phyloP scores from a whole-genome alignment of 1,140 invertebrate genomes.

The Pomacea maculata region DNA sequence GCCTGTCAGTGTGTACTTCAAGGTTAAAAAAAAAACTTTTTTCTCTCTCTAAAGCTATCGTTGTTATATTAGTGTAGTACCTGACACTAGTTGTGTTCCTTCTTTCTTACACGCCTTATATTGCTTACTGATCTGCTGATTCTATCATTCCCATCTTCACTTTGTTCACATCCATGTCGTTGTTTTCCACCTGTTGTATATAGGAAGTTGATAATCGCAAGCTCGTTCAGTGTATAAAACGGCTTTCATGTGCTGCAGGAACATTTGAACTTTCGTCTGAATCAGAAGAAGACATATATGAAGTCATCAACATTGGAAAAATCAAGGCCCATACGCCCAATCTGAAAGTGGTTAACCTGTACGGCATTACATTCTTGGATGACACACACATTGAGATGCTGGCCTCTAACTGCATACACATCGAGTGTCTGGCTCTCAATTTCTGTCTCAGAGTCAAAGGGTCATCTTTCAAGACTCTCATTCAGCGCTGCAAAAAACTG shows the following conservation, averaged over 20 bases:
- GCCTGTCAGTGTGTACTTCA: no score
- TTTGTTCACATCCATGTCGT: no score
- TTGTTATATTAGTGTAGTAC: no score
- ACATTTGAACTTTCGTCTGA: conserved; percentile 97
- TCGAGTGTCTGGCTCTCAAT: conserved; percentile 97
- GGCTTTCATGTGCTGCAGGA: conserved; percentile 70
- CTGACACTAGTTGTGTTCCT: no score
- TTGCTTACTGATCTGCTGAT: background rate
- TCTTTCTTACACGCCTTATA: background rate
- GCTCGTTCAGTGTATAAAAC: background rate
- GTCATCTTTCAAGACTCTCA: conserved; percentile 92
- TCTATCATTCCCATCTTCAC: no score
- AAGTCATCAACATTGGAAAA: conserved; percentile 92
- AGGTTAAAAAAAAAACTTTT: background rate
- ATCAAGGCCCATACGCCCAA: conserved; percentile 87
- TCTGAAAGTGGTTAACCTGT: conserved; percentile 64
- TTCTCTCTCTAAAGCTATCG: background rate
- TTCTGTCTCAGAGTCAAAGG: conserved; percentile 97
- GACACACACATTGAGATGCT: conserved; percentile 99
- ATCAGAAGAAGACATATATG: conserved; percentile 99
- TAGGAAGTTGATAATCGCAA: background rate
- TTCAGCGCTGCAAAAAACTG: conserved; percentile 92
- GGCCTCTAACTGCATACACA: conserved; percentile 76
- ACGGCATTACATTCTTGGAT: conserved; percentile 97
- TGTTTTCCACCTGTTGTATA: no score